Evolutionary conservation across 2,797 vertebrate species (phyloP).

Genomic region (Emys orbicularis): DNA sequence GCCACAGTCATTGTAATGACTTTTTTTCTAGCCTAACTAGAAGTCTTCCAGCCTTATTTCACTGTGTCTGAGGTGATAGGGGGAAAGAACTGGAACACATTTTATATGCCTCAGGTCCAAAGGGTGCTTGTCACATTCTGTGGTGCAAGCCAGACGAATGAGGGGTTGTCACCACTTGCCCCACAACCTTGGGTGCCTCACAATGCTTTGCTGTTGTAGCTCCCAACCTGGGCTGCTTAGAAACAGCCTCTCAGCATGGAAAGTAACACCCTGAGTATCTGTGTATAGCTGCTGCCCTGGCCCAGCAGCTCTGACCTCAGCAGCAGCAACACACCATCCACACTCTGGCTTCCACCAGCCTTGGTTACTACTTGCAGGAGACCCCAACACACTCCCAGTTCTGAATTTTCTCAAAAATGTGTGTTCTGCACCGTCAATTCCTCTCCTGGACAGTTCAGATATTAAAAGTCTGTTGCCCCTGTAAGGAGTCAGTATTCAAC

Average conservation of each 20-base stretch:
- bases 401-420: not conserved
- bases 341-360: not conserved
- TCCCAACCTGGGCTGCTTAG: not conserved
- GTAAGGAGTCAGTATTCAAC: not conserved
- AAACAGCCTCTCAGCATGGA: not conserved
- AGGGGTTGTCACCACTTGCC: not conserved
- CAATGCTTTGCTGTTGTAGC: not conserved
- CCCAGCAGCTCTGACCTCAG: not conserved
- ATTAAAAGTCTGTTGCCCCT: not conserved
- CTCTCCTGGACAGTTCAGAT: not conserved
- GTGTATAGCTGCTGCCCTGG: not conserved
- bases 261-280: not conserved
- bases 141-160: not conserved
- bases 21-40: not conserved
- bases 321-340: not conserved
- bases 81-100: not conserved
- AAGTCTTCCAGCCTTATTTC: not conserved
- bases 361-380: not conserved
- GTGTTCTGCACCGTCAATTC: not conserved
- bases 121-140: not conserved
- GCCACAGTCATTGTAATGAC: not conserved
- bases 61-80: not conserved
- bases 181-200: not conserved
- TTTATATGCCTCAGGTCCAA: not conserved
- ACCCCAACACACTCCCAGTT: not conserved